Evolutionary conservation across 2,113 vertebrate genomes (phyloP).

Genomic region (Pelmatolapia mariae): DNA sequence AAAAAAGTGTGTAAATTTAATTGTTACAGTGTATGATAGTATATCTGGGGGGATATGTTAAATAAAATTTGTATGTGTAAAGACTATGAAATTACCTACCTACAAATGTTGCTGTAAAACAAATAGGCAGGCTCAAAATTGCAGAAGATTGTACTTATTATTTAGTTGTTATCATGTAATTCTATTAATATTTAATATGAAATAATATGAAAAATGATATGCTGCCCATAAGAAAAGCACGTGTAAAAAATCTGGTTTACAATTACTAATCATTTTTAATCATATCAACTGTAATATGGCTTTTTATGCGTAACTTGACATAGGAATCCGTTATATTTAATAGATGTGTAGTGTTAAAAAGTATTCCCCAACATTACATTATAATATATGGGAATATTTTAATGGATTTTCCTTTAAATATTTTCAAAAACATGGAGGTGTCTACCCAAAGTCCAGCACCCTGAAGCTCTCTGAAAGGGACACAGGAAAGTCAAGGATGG

Average conservation of each 20-base stretch:
- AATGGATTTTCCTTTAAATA: too few relatives aligned
- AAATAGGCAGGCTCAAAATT: not conserved
- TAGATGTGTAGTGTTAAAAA: not conserved
- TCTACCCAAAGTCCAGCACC: too few relatives aligned
- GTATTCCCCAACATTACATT: too few relatives aligned
- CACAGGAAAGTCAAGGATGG: too few relatives aligned
- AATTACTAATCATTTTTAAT: not conserved
- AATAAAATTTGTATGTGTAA: not conserved
- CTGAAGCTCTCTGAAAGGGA: too few relatives aligned
- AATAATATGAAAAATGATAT: not conserved
- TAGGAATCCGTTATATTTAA: not conserved
- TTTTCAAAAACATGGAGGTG: too few relatives aligned
- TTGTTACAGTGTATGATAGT: not conserved
- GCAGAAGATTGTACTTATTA: not conserved
- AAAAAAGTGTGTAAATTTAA: not conserved
- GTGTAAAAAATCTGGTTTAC: not conserved
- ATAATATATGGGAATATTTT: too few relatives aligned
- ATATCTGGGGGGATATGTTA: not conserved
- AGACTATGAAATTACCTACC: not conserved
- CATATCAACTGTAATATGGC: not conserved
- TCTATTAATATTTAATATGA: not conserved
- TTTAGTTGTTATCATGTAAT: not conserved
- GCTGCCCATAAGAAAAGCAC: not conserved
- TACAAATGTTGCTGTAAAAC: not conserved
- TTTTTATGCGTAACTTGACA: not conserved